Base-by-base conservation (phyloP, 2,888 invertebrate species). In the Ophonus ardosiacus region DNA sequence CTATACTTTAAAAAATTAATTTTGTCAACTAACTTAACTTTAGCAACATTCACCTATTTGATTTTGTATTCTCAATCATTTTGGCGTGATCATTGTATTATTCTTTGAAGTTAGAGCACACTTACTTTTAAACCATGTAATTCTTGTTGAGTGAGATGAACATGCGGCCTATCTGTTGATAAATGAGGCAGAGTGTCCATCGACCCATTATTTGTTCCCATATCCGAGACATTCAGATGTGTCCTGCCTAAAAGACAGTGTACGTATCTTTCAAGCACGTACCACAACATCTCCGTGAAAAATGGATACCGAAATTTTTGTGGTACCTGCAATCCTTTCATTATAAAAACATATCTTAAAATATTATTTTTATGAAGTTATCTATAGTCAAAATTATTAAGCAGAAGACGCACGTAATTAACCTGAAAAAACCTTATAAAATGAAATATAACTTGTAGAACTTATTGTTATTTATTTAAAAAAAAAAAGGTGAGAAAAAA, bases 231-330 rank as follows among this genome's bases (percentile, higher is more conserved):
- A 6, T 94, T 93, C 78, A 98, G 92, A 91, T 98, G 97, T 63
- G 96, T 95, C 86, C 96, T 94, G 0, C 98, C 98, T 84, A 98
- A 92, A 80, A 99, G 92, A 84, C 97, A 96, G 88, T 95, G 95
- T 51, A 98, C 97, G 91, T 99, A 99, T 61, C 97, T 94, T 88
- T 98, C 98, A 87, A 99, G 92, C 59, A 98, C 98, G 92, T 99
- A 99, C 98, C 99, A 99, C 86, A 98, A 92, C 96, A 99, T 98
- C 92, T 99, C 99, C 13, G 97, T 98, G 92, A 98, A 99, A 92
- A 98, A 99, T 0, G 99, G 99, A 91, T 99, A 99, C 0, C 99
- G 96, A 92, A 98, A 99, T 92, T 99, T 98, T 88, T 97, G 96
- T 0, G 98, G 98, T 57, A 99, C 98, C 96, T 96, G 91, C 63